Evolutionary conservation across 2,888 invertebrate genomes (phyloP).

Genomic region (Saturnia pavonia): DNA sequence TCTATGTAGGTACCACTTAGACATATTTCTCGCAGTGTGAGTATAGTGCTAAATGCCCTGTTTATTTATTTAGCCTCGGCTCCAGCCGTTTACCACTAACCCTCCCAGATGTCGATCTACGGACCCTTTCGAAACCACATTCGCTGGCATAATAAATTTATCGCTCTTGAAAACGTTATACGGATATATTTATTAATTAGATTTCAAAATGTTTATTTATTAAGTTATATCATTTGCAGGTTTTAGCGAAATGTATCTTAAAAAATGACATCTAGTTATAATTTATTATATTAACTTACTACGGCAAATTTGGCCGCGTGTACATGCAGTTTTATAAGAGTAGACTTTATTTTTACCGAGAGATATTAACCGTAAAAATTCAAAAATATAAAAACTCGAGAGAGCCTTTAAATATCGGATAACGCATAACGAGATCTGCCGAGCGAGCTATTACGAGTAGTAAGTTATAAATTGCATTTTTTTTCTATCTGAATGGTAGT

Average conservation of each 20-base stretch:
- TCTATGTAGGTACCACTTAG: not conserved
- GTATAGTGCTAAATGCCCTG: slow-evolving; percentile 20
- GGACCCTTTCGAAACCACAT: slow-evolving; percentile 11
- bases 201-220: not conserved
- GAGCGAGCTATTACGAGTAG: too few species aligned
- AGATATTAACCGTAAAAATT: too few species aligned
- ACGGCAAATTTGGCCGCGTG: too few species aligned
- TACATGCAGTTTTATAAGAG: too few species aligned
- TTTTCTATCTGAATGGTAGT: too few species aligned
- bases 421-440: too few species aligned
- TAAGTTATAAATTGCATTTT: too few species aligned
- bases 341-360: too few species aligned
- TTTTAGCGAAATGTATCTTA: not conserved
- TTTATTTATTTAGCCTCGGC: slow-evolving; percentile 29
- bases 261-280: not conserved
- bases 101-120: slow-evolving; percentile 1
- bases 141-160: not conserved
- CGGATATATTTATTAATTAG: not conserved
- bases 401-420: too few species aligned
- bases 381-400: too few species aligned
- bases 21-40: not conserved
- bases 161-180: not conserved
- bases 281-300: too few species aligned
- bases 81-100: slow-evolving; percentile 20
- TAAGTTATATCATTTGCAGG: not conserved